Conservation (phyloP, 2,113 vertebrate genomes). For the human (Homo sapiens) region GRCh38 chr1:169382001-169382500, state of each 20-base stretch:
- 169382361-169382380: background rate
- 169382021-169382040: background rate
- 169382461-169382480: background rate
- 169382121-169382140: constrained; percentile 90
- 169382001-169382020: background rate
- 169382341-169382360: background rate
- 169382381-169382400: background rate
- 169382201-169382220: constrained; percentile 80
- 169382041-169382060: constrained; percentile 76
- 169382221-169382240: constrained; percentile 79
- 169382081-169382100: constrained; percentile 97
- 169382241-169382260: constrained; percentile 92
- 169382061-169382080: constrained; percentile 94
- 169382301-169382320: background rate
- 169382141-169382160: constrained; percentile 92
- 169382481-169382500: background rate
- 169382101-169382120: constrained; percentile 94
- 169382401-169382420: background rate
- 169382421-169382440: background rate
- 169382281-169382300: constrained; percentile 80
- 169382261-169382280: constrained; percentile 98
- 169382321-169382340: background rate
- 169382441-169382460: background rate
- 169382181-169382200: constrained; percentile 94
- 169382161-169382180: constrained; percentile 90